Percentiles rank a stretch among this genome's conserved stretches.
Evolutionary conservation across 2,888 invertebrate genomes (phyloP).

Genomic region (Balanococcus diminutus): DNA sequence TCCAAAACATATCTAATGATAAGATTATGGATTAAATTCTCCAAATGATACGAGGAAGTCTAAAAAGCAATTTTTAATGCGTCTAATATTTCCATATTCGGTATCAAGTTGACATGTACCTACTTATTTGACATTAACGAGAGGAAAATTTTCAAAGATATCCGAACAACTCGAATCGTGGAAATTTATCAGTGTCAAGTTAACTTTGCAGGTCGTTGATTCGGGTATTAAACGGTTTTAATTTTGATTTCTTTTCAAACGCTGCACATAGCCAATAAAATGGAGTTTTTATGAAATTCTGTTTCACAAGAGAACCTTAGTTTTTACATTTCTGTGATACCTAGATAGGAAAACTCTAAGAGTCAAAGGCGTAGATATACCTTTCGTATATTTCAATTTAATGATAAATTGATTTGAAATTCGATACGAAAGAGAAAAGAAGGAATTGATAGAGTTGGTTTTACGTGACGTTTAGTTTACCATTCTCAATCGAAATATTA

Average conservation of each 20-base stretch:
- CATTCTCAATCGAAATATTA: background rate
- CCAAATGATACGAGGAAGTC: too few relatives aligned
- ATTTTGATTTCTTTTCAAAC: background rate
- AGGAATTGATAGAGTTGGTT: background rate
- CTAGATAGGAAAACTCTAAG: background rate
- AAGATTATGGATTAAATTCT: background rate
- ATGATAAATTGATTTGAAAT: slow-evolving; percentile 27
- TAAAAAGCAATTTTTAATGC: background rate
- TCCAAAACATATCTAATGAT: background rate
- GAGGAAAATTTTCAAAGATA: background rate
- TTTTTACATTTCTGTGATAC: background rate
- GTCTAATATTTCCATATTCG: background rate
- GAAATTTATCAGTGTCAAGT: background rate
- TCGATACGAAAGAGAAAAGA: background rate
- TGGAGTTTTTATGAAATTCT: background rate
- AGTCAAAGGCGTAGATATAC: background rate
- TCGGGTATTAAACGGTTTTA: background rate
- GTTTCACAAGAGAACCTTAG: background rate
- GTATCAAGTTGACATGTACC: background rate
- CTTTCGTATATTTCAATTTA: background rate
- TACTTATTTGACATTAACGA: background rate
- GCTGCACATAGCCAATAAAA: background rate
- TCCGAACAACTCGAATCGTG: background rate
- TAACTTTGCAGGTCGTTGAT: background rate
- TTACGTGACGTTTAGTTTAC: background rate